These are phyloP conservation scores for Drosophila suzukii DNA, from an alignment of 1,140 invertebrate genomes.

Conservation along the genomic window DNA sequence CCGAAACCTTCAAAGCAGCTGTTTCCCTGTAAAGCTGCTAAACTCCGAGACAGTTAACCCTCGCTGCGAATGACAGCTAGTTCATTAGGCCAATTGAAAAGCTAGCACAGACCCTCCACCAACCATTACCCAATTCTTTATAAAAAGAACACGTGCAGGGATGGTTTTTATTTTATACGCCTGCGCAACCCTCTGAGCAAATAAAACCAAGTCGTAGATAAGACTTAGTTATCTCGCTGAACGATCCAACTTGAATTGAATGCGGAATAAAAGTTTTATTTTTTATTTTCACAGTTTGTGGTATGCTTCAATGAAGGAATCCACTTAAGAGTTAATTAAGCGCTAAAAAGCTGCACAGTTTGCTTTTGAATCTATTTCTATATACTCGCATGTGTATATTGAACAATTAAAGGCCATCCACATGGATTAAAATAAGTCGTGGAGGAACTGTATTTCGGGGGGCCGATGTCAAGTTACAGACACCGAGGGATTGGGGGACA, in stretches of 20 bases:
- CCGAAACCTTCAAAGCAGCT: slow-evolving; percentile 36
- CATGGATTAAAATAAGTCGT: slow-evolving; percentile 45
- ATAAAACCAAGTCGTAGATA: neutral
- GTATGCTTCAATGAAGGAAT: slow-evolving; percentile 33
- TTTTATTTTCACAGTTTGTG: slow-evolving; percentile 53
- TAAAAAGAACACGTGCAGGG: slow-evolving; percentile 22
- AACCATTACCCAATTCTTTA: neutral
- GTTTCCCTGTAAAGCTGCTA: slow-evolving; percentile 24
- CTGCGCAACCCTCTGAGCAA: slow-evolving; percentile 54
- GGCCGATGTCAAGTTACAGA: slow-evolving; percentile 36
- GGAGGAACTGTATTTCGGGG: slow-evolving; percentile 12
- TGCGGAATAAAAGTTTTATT: slow-evolving; percentile 49
- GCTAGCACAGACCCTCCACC: slow-evolving; percentile 57
- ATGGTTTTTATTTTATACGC: slow-evolving; percentile 7
- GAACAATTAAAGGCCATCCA: slow-evolving; percentile 26
- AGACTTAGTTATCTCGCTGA: neutral
- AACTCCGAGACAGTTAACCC: slow-evolving; percentile 25
- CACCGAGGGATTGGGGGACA: slow-evolving; percentile 3
- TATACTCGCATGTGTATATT: slow-evolving; percentile 22
- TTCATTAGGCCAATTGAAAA: slow-evolving; percentile 71
- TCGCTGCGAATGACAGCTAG: slow-evolving; percentile 13
- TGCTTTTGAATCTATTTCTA: slow-evolving; percentile 39
- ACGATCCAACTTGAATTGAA: slow-evolving; percentile 43
- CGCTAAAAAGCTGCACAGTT: slow-evolving; percentile 58
- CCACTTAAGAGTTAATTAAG: slow-evolving; percentile 66